These are phyloP conservation scores for Cheirogaleus major DNA, from an alignment of 2,797 vertebrate genomes.

Conservation along the genomic window DNA sequence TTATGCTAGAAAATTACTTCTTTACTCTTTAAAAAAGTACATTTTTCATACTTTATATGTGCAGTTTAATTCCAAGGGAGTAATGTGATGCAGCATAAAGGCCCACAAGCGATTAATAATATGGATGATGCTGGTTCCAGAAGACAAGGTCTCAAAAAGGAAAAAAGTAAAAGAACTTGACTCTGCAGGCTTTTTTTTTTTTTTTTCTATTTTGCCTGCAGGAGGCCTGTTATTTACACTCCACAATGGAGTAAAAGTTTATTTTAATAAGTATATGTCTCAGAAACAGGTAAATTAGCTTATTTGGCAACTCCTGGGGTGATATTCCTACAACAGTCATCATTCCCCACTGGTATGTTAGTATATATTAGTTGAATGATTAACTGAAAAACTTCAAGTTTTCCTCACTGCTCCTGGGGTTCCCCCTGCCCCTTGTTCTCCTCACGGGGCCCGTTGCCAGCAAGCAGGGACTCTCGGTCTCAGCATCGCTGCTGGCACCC, in stretches of 20 bases:
- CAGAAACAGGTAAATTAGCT: slow-evolving; percentile 63
- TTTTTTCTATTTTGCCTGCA: slow-evolving; percentile 26
- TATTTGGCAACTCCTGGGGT: slow-evolving; percentile 47
- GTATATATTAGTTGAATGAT: background rate
- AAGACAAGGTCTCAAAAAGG: slow-evolving; percentile 64
- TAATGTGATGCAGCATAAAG: slow-evolving; percentile 62
- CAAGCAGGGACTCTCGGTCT: background rate
- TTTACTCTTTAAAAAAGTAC: slow-evolving; percentile 76
- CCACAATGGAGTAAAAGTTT: slow-evolving; percentile 41
- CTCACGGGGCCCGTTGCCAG: background rate
- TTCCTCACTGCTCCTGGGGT: background rate
- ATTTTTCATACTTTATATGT: slow-evolving; percentile 72
- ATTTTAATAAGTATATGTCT: slow-evolving; percentile 63
- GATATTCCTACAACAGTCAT: slow-evolving; percentile 61
- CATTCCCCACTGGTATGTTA: background rate
- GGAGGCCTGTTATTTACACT: slow-evolving; percentile 42
- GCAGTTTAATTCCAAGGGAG: slow-evolving; percentile 75
- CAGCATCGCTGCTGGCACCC: background rate
- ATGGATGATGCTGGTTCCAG: slow-evolving; percentile 26
- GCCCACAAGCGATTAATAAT: slow-evolving; percentile 74
- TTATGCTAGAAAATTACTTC: slow-evolving; percentile 82
- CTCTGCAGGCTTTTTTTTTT: slow-evolving; percentile 17
- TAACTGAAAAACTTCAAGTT: background rate
- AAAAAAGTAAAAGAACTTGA: slow-evolving; percentile 45
- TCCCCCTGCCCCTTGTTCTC: fast-evolving